phyloP scores from a whole-genome alignment of 2,113 vertebrate species.

The Pyrgilauda ruficollis region DNA sequence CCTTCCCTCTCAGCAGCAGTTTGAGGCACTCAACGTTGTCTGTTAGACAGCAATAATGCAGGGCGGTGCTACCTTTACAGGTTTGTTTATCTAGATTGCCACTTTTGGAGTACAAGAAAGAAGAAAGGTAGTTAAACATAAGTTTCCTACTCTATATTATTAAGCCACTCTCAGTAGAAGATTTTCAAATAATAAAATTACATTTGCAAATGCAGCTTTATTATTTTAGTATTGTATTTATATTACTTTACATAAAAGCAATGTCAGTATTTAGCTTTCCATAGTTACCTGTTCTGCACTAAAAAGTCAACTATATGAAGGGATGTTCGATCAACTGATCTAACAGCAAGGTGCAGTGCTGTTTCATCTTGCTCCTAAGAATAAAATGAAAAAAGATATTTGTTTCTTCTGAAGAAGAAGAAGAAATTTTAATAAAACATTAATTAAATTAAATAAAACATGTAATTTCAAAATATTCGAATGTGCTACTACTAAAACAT shows the following conservation, averaged over 20 bases:
- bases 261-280: neutral
- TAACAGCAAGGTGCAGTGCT: constrained; percentile 90
- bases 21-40: constrained; percentile 96
- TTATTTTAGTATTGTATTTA: neutral
- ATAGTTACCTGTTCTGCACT: constrained; percentile 89
- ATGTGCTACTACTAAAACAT: neutral
- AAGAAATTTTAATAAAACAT: neutral
- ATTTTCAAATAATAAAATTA: neutral
- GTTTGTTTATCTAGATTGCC: constrained; percentile 92
- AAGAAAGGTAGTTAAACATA: neutral
- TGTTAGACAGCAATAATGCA: constrained; percentile 95
- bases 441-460: neutral
- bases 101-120: constrained; percentile 66
- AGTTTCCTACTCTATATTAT: neutral
- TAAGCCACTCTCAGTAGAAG: neutral
- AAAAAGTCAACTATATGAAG: constrained; percentile 96
- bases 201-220: neutral
- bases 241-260: neutral
- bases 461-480: neutral
- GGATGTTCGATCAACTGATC: constrained; percentile 92
- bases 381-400: neutral
- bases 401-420: neutral
- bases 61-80: constrained; percentile 85
- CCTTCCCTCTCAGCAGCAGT: constrained; percentile 91
- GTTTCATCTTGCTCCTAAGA: constrained; percentile 92